phyloP scores from a whole-genome alignment of 1,140 invertebrate species.

The Tribolium castaneum region DNA sequence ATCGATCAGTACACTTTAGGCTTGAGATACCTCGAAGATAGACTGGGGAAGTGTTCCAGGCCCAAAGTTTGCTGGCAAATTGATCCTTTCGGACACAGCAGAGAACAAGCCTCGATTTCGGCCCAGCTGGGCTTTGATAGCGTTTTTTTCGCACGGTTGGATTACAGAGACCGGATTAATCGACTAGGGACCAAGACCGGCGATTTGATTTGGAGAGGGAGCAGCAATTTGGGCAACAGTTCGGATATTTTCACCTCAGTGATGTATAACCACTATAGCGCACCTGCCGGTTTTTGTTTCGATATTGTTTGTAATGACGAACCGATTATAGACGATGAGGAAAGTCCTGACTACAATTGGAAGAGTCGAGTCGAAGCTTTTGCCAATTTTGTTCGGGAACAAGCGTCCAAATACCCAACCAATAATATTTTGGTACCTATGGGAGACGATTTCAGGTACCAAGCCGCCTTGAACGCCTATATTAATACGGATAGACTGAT shows the following conservation, averaged over 20 bases:
- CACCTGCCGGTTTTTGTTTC: constrained; percentile 78
- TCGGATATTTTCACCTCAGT: constrained; percentile 39
- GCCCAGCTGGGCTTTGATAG: constrained; percentile 80
- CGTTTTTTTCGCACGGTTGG: constrained; percentile 77
- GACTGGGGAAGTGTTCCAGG: constrained; percentile 72
- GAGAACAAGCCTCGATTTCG: constrained; percentile 75
- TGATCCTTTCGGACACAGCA: constrained; percentile 78
- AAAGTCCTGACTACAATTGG: constrained; percentile 66
- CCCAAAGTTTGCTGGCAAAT: constrained; percentile 80
- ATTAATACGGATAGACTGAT: constrained; percentile 80
- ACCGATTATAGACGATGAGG: constrained; percentile 67
- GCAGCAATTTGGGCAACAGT: constrained; percentile 65
- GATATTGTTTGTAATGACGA: constrained; percentile 77
- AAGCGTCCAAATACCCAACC: constrained; percentile 44
- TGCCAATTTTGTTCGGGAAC: constrained; percentile 60
- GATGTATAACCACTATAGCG: constrained; percentile 71
- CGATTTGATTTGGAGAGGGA: constrained; percentile 81
- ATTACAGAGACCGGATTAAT: constrained; percentile 78
- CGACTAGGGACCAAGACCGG: constrained; percentile 72
- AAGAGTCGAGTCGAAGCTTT: constrained; percentile 67
- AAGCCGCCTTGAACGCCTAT: constrained; percentile 71
- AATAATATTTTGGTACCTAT: constrained; percentile 56
- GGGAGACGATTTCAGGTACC: constrained; percentile 63
- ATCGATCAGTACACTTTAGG: constrained; percentile 82
- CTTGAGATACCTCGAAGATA: constrained; percentile 63